phyloP scores from a whole-genome alignment of 2,113 vertebrate species.

The Irena cyanogastra region DNA sequence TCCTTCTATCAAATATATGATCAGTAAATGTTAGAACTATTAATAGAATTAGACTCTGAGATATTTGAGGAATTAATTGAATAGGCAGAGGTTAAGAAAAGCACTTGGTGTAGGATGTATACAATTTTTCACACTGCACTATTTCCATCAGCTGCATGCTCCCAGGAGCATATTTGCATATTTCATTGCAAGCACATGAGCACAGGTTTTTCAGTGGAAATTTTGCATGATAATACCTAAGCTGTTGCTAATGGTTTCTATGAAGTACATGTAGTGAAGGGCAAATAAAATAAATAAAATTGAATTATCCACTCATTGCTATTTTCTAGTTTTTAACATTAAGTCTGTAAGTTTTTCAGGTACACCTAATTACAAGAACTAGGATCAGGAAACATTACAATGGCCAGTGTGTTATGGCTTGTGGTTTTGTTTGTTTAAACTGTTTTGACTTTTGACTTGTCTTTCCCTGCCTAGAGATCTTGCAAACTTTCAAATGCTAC shows the following conservation, averaged over 20 bases:
- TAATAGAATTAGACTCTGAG: neutral
- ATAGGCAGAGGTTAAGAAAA: neutral
- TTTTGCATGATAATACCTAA: neutral
- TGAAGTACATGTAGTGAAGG: neutral
- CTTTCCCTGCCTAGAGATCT: neutral
- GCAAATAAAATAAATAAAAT: neutral
- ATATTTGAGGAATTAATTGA: neutral
- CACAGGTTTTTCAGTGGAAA: neutral
- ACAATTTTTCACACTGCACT: neutral
- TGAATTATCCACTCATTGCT: neutral
- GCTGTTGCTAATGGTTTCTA: neutral
- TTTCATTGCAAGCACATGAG: neutral
- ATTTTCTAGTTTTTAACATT: neutral
- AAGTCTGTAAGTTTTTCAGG: neutral
- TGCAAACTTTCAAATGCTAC: neutral
- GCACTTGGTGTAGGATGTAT: neutral
- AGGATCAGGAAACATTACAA: neutral
- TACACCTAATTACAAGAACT: neutral
- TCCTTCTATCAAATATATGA: neutral
- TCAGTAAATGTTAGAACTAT: neutral
- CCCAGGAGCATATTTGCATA: neutral
- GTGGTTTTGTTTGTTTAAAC: neutral
- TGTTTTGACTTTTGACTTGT: neutral
- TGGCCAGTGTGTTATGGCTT: neutral
- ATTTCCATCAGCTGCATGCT: neutral